Evolutionary conservation across 2,113 vertebrate genomes (phyloP).

Genomic region (Apistogramma diplotaenia): DNA sequence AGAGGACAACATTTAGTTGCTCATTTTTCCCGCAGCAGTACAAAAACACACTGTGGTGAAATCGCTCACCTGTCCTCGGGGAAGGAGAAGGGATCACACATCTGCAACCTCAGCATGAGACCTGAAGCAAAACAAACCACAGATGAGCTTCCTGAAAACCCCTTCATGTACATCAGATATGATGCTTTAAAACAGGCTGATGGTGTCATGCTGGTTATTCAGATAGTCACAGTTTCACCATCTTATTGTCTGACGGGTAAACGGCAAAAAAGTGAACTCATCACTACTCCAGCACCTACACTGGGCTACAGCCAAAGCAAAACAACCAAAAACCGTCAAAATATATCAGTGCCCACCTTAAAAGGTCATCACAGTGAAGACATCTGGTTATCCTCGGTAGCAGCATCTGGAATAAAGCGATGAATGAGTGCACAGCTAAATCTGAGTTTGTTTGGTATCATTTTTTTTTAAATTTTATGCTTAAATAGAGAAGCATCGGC

Average conservation of each 20-base stretch:
- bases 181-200: background rate
- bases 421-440: background rate
- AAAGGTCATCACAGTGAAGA: background rate
- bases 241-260: conserved; percentile 74
- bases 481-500: no score
- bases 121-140: background rate
- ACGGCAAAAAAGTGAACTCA: conserved; percentile 67
- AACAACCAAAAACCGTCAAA: background rate
- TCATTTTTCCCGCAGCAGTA: background rate
- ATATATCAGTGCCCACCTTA: conserved; percentile 1
- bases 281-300: conserved; percentile 41
- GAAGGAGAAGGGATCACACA: background rate
- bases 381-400: background rate
- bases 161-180: background rate
- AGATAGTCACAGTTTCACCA: conserved; percentile 70
- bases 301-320: background rate
- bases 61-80: conserved; percentile 15
- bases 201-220: conserved; percentile 29
- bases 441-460: background rate
- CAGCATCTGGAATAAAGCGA: background rate
- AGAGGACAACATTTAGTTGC: background rate
- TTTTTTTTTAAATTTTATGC: background rate
- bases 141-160: background rate
- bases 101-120: background rate
- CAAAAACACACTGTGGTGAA: background rate